phyloP scores from a whole-genome alignment of 2,113 vertebrate species.

The Pipa parva region DNA sequence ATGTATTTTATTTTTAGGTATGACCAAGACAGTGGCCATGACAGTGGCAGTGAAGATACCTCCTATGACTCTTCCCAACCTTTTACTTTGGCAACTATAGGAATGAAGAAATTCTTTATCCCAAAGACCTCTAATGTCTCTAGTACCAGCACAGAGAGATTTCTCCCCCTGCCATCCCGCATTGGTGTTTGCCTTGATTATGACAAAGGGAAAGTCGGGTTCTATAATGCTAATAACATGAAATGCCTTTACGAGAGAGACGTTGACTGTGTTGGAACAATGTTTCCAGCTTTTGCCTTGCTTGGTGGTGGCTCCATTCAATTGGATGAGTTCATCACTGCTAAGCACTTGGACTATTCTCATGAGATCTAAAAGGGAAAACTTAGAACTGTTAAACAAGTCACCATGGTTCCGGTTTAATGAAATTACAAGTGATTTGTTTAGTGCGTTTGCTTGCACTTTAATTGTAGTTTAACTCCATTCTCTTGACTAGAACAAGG shows the following conservation, averaged over 20 bases:
- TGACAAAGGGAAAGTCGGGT: constrained; percentile 80
- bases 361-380: constrained; percentile 47
- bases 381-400: constrained; percentile 1
- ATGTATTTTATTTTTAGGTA: constrained; percentile 63
- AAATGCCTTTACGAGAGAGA: constrained; percentile 86
- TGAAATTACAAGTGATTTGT: constrained; percentile 30
- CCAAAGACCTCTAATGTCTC: constrained; percentile 69
- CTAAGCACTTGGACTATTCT: constrained; percentile 67
- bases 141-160: constrained; percentile 66
- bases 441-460: constrained; percentile 34
- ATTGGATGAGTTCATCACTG: constrained; percentile 74
- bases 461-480: background rate
- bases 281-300: constrained; percentile 91
- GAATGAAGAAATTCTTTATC: constrained; percentile 91
- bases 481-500: background rate
- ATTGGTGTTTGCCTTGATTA: constrained; percentile 88
- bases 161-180: constrained; percentile 78
- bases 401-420: constrained; percentile 40
- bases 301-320: constrained; percentile 84
- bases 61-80: constrained; percentile 82
- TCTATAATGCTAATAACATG: constrained; percentile 84
- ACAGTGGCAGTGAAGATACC: constrained; percentile 93
- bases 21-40: constrained; percentile 94
- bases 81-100: constrained; percentile 84
- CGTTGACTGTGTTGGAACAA: constrained; percentile 85